Conservation (phyloP, 2,888 invertebrate species). For the Amphipoea lucens region DNA sequence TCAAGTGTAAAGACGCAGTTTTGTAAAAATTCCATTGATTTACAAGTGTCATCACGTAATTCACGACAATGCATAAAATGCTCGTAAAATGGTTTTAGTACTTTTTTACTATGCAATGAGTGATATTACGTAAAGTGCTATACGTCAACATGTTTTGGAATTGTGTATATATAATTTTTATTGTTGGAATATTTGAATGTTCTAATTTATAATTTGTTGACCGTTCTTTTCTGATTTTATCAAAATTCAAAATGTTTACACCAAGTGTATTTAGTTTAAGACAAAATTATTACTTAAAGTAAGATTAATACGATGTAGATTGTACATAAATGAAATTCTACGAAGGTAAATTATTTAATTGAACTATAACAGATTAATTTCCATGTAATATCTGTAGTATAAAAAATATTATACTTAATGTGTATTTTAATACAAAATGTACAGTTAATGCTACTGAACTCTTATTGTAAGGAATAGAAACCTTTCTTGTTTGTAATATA, state of each 20-base stretch:
- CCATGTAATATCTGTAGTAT: conserved; percentile 62
- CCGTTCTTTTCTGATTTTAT: conserved; percentile 19
- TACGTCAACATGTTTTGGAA: conserved; percentile 29
- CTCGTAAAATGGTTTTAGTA: conserved; percentile 56
- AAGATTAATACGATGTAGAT: conserved; percentile 62
- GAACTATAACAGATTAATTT: conserved; percentile 44
- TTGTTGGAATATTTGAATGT: conserved; percentile 40
- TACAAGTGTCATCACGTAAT: conserved; percentile 47
- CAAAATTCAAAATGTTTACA: conserved; percentile 45
- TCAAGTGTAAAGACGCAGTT: conserved; percentile 6
- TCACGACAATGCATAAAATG: conserved; percentile 61
- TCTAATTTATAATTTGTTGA: conserved; percentile 37
- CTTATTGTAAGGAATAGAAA: conserved; percentile 73
- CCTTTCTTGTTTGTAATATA: conserved; percentile 77
- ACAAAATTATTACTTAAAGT: conserved; percentile 43
- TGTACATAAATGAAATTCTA: conserved; percentile 69
- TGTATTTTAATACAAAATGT: conserved; percentile 80
- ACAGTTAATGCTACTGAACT: conserved; percentile 74
- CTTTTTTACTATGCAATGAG: conserved; percentile 56
- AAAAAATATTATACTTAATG: conserved; percentile 46
- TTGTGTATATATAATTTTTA: conserved; percentile 44
- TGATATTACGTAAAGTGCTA: conserved; percentile 51
- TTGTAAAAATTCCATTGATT: conserved; percentile 42
- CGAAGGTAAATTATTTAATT: conserved; percentile 41
- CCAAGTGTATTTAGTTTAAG: conserved; percentile 67